A percentile compares a stretch with the other conserved stretches of the same genome.
Conservation (phyloP, 1,140 invertebrate species). For the Bursaphelenchus mucronatus region DNA sequence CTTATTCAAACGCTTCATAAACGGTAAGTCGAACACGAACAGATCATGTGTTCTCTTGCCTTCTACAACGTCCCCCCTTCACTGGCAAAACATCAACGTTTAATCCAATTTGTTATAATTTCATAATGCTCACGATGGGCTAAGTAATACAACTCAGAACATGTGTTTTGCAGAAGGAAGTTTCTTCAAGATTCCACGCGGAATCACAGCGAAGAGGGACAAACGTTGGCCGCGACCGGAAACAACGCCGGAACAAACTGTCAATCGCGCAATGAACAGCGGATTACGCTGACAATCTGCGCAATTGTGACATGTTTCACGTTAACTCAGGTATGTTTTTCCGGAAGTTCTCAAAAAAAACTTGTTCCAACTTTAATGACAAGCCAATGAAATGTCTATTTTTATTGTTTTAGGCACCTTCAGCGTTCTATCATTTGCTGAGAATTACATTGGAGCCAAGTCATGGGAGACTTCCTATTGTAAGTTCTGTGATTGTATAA, state of each 20-base stretch:
- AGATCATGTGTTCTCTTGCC: background rate
- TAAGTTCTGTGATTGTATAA: background rate
- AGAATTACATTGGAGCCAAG: slow-evolving; percentile 12
- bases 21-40: slow-evolving; percentile 11
- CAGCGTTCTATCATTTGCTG: slow-evolving; percentile 14
- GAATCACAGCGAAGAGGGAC: slow-evolving; percentile 1
- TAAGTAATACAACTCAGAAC: background rate
- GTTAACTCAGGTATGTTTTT: slow-evolving; percentile 19
- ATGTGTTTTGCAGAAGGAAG: slow-evolving; percentile 6
- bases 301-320: slow-evolving; percentile 28
- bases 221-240: background rate
- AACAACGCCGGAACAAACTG: slow-evolving; percentile 7
- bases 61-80: too few species aligned
- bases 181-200: slow-evolving; percentile 23
- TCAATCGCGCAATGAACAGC: slow-evolving; percentile 22
- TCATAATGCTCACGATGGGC: background rate
- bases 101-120: background rate
- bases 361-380: background rate
- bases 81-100: background rate
- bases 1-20: slow-evolving; percentile 18
- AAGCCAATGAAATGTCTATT: background rate
- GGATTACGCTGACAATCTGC: slow-evolving; percentile 28
- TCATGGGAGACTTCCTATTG: background rate
- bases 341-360: background rate
- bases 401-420: slow-evolving; percentile 19